phyloP scores from a whole-genome alignment of 2,888 invertebrate genomes.

The Thymelicus lineola region DNA sequence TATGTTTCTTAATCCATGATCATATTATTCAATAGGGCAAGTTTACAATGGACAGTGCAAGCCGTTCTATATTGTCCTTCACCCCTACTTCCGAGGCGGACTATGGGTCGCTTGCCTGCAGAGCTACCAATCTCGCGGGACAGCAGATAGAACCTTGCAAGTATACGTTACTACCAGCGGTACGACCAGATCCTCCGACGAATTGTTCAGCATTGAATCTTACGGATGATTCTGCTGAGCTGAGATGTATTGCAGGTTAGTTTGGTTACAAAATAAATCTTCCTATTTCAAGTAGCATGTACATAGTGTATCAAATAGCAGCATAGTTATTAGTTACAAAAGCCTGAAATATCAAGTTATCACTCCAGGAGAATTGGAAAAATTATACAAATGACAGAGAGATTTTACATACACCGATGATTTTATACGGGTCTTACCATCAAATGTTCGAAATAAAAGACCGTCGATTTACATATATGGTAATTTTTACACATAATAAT shows the following conservation, averaged over 20 bases:
- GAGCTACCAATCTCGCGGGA: slow-evolving; percentile 90
- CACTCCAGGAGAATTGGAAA: too few relatives aligned
- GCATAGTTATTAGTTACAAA: too few relatives aligned
- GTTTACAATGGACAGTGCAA: slow-evolving; percentile 81
- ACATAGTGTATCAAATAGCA: neutral
- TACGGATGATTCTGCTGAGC: slow-evolving; percentile 91
- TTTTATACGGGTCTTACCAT: too few relatives aligned
- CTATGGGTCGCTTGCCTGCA: slow-evolving; percentile 91
- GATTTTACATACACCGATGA: too few relatives aligned
- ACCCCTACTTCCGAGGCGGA: slow-evolving; percentile 90
- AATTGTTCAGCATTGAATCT: slow-evolving; percentile 92
- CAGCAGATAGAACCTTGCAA: slow-evolving; percentile 90
- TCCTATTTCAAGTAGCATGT: too few relatives aligned
- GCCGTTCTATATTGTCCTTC: slow-evolving; percentile 89
- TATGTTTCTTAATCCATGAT: neutral
- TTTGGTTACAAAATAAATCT: neutral
- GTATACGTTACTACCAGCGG: slow-evolving; percentile 90
- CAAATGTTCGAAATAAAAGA: neutral
- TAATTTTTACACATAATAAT: too few relatives aligned
- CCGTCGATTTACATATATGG: neutral
- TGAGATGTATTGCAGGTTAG: slow-evolving; percentile 87
- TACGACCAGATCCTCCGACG: slow-evolving; percentile 90
- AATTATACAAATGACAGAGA: too few relatives aligned
- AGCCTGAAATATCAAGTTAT: too few relatives aligned
- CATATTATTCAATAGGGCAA: slow-evolving; percentile 64